Conservation (phyloP, 2,888 invertebrate genomes). For the Molanna angustata region DNA sequence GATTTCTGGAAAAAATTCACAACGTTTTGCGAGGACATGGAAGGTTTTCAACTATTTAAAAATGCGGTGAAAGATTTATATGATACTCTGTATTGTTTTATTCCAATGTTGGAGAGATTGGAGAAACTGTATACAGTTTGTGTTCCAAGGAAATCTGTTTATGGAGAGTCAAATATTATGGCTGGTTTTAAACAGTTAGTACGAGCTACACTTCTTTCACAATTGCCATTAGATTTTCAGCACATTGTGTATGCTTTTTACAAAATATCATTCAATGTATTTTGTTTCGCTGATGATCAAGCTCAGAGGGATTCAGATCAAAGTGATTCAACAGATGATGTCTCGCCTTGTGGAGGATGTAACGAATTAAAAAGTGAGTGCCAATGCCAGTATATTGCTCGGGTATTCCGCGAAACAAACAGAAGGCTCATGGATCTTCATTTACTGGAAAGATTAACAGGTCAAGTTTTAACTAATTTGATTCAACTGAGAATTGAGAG, state of each 20-base stretch:
- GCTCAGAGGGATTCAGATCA: conserved; percentile 41
- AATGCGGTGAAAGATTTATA: conserved; percentile 65
- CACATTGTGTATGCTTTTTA: conserved; percentile 72
- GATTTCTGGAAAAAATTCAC: conserved; percentile 66
- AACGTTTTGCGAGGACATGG: conserved; percentile 50
- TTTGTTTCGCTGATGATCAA: conserved; percentile 43
- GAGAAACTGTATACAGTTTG: conserved; percentile 51
- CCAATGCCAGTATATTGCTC: conserved; percentile 63
- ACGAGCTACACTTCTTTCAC: conserved; percentile 64
- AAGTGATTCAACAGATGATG: conserved; percentile 57
- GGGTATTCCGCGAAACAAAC: conserved; percentile 75
- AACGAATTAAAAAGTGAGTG: conserved; percentile 53
- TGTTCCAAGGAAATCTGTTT: conserved; percentile 48
- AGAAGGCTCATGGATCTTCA: conserved; percentile 73
- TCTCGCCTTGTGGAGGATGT: conserved; percentile 70
- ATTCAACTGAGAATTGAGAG: conserved; percentile 80
- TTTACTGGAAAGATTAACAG: conserved; percentile 78
- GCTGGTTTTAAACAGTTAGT: conserved; percentile 63
- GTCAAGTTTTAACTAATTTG: conserved; percentile 78
- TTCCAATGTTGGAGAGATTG: conserved; percentile 55
- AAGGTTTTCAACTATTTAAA: conserved; percentile 64
- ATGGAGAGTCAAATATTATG: conserved; percentile 54
- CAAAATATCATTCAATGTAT: conserved; percentile 72
- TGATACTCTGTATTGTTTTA: conserved; percentile 54
- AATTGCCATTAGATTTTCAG: conserved; percentile 68